Percentiles rank a stretch among this genome's conserved stretches.
Conservation (phyloP, 2,888 invertebrate species). For the Galerucella calmariensis region DNA sequence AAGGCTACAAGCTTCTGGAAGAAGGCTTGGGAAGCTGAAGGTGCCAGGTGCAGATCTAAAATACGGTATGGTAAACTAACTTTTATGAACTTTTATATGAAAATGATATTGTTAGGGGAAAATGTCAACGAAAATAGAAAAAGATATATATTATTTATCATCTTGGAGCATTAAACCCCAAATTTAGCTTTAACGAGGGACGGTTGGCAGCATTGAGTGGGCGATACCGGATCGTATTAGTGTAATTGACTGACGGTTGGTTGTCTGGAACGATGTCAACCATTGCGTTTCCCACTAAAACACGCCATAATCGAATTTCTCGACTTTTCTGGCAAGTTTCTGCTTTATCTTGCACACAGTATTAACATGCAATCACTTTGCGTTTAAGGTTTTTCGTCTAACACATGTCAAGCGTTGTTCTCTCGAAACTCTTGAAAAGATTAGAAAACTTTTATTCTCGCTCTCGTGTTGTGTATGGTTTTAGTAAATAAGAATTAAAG, state of each 20-base stretch:
- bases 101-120: too few species aligned
- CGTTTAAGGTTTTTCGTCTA: slow-evolving; percentile 22
- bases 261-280: slow-evolving; percentile 69
- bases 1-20: too few species aligned
- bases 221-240: slow-evolving; percentile 60
- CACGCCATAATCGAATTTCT: slow-evolving; percentile 61
- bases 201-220: slow-evolving; percentile 50
- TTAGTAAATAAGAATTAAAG: neutral
- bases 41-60: too few species aligned
- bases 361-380: slow-evolving; percentile 47
- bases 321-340: slow-evolving; percentile 50
- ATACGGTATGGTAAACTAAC: too few species aligned
- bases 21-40: too few species aligned
- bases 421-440: slow-evolving; percentile 4
- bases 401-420: slow-evolving; percentile 15
- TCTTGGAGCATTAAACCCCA: neutral
- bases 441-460: slow-evolving; percentile 1
- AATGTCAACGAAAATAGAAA: too few species aligned
- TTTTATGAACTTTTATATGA: too few species aligned
- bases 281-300: slow-evolving; percentile 64
- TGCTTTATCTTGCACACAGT: slow-evolving; percentile 44
- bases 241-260: slow-evolving; percentile 62
- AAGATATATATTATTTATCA: too few species aligned
- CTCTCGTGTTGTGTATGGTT: neutral
- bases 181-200: slow-evolving; percentile 21